phyloP scores from a whole-genome alignment of 2,113 vertebrate species.

The Quiscalus mexicanus region DNA sequence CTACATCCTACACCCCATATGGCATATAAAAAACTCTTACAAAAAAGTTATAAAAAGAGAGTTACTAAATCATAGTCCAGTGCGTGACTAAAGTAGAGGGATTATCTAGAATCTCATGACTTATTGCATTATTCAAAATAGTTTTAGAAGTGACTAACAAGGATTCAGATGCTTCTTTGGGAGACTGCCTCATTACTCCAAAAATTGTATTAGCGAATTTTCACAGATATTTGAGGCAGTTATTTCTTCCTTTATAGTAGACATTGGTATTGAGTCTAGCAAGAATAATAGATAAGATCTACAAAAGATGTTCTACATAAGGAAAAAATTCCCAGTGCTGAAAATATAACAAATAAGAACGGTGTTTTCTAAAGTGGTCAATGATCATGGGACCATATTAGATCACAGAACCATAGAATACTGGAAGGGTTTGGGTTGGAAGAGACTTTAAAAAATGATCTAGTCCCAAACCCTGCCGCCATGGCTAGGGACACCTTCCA shows the following conservation, averaged over 20 bases:
- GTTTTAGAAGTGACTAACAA: background rate
- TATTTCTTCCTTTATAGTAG: background rate
- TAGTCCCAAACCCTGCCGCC: background rate
- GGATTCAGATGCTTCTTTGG: background rate
- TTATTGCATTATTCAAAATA: background rate
- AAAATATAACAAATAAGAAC: background rate
- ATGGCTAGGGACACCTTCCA: background rate
- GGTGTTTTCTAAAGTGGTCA: background rate
- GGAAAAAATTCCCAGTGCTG: background rate
- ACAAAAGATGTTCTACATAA: background rate
- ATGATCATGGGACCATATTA: background rate
- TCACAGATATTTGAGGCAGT: background rate
- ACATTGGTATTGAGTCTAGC: background rate
- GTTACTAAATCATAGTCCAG: background rate
- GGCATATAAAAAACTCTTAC: background rate
- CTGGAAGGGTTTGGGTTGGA: background rate
- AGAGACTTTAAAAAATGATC: background rate
- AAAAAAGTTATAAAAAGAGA: conserved; percentile 16
- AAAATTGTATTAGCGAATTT: background rate
- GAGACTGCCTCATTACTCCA: background rate
- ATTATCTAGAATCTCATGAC: background rate
- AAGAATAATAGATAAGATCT: background rate
- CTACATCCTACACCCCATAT: conserved; percentile 45
- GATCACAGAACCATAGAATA: background rate
- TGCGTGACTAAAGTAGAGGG: background rate